Percentiles rank a stretch among this genome's conserved stretches.
These are phyloP conservation scores for Symphodus melops DNA, from an alignment of 2,113 vertebrate genomes.

Conservation along the genomic window DNA sequence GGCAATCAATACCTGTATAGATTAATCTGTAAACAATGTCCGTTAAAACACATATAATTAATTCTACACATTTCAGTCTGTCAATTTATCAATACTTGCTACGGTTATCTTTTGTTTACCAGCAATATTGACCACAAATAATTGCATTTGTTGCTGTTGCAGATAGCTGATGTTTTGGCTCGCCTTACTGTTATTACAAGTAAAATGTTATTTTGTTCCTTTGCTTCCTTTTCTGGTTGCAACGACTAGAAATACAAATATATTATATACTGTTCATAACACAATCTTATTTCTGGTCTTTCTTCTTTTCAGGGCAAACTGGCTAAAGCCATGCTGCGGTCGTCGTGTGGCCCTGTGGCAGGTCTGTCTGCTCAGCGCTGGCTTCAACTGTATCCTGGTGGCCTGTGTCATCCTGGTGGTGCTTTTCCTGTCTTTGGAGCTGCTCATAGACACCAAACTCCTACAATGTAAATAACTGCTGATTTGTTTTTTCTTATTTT, in stretches of 20 bases:
- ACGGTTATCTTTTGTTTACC: background rate
- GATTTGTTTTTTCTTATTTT: constrained; percentile 26
- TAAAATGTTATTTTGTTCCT: background rate
- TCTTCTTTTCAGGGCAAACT: constrained; percentile 89
- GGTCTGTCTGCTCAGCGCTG: constrained; percentile 96
- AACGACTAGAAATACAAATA: background rate
- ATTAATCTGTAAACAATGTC: background rate
- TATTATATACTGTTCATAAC: background rate
- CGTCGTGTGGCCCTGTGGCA: constrained; percentile 95
- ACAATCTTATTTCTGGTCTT: constrained; percentile 10
- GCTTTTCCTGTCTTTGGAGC: constrained; percentile 96
- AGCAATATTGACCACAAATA: background rate
- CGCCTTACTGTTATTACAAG: background rate
- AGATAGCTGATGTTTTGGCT: background rate
- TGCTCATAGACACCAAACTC: constrained; percentile 98
- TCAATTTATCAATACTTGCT: background rate
- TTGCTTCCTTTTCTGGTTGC: background rate
- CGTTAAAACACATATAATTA: constrained; percentile 9
- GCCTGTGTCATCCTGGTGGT: constrained; percentile 97
- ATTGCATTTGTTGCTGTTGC: background rate
- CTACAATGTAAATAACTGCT: constrained; percentile 92
- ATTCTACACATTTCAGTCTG: background rate
- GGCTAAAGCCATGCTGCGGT: constrained; percentile 98
- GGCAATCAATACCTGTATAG: background rate
- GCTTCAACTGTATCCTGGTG: constrained; percentile 98